A percentile compares a stretch with the other conserved stretches of the same genome.
These are phyloP conservation scores for Onychorhynchus coronatus DNA, from an alignment of 2,113 vertebrate genomes.

Conservation along the genomic window DNA sequence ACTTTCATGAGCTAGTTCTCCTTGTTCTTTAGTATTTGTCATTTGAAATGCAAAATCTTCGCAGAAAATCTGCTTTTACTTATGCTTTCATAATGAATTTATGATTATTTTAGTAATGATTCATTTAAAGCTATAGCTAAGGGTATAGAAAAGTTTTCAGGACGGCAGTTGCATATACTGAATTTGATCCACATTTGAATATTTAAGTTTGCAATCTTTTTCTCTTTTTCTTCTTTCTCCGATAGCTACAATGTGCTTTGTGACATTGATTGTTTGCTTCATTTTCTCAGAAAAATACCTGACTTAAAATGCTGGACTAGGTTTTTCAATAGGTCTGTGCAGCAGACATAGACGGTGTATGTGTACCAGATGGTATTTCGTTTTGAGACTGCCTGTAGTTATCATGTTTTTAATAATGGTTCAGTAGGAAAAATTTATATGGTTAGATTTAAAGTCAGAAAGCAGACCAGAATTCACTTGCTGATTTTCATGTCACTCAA, in stretches of 20 bases:
- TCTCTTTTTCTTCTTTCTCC: not conserved
- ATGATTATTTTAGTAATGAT: not conserved
- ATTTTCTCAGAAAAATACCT: not conserved
- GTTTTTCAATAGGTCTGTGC: not conserved
- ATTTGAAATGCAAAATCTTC: not conserved
- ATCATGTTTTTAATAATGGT: not conserved
- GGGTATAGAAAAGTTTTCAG: not conserved
- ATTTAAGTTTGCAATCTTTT: not conserved
- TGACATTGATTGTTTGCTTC: not conserved
- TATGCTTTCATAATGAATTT: not conserved
- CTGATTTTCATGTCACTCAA: not conserved
- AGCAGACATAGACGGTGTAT: not conserved
- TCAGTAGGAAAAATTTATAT: not conserved
- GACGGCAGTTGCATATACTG: not conserved
- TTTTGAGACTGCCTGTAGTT: not conserved
- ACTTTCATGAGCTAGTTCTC: not conserved
- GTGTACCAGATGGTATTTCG: not conserved
- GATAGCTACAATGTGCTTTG: not conserved
- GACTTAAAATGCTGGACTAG: not conserved
- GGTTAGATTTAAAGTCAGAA: not conserved
- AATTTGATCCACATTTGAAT: not conserved
- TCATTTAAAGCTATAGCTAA: not conserved
- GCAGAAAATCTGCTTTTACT: not conserved
- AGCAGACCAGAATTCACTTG: not conserved
- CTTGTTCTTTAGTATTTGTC: not conserved